Base-by-base conservation (phyloP, 2,113 vertebrate species). In the Rynchops niger region DNA sequence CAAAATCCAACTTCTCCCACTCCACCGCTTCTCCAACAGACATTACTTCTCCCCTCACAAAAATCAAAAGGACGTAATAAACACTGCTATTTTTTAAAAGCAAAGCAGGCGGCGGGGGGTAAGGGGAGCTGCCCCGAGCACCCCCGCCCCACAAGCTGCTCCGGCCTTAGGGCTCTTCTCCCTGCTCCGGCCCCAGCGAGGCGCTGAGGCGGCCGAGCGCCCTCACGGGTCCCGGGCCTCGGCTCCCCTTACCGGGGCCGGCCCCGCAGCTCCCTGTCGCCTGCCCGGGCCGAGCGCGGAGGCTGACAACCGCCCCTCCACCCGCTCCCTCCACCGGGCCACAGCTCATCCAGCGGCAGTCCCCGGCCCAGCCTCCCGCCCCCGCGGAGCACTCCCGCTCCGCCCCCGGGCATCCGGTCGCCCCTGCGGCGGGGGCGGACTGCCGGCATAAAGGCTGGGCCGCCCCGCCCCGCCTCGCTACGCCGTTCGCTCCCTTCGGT, bases 401-500 rank as follows among this genome's bases (percentile, higher is more conserved):
- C 91, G 73, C 77, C 82, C 66, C 65, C n/a, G 17, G 38, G 43
- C 32, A 65, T 76, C 92, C 72, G 62, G 67, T 61, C 50, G 56
- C 26, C 66, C 66, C 92, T 4, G 17, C 22, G 20, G 15, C 22
- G 29, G 67, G 61, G 89, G 56, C 50, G 78, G 82, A 82, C 40
- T 22, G 47, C 34, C 5, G 0, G 1, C 11, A 42, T 67, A 76
- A 71, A 80, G 38, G 78, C 36, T 1, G 45, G 21, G 36, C 42
- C 7, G 50, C 7, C 6, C 42, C 7, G 50, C 7, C 6, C 30
- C 14, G 20, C 45, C 30, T 7, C 5, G 29, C 43, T 1, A 27
- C 6, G 12, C 11, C 47, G 1, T 1, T 3, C 2, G 32, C 5
- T 34, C 1, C 2, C 2, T 8, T 7, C 2, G 22, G 36, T 0